Percentiles rank a stretch among this genome's conserved stretches.
These are phyloP conservation scores for Platycheirus albimanus DNA, from an alignment of 2,888 invertebrate genomes.

Conservation along the genomic window DNA sequence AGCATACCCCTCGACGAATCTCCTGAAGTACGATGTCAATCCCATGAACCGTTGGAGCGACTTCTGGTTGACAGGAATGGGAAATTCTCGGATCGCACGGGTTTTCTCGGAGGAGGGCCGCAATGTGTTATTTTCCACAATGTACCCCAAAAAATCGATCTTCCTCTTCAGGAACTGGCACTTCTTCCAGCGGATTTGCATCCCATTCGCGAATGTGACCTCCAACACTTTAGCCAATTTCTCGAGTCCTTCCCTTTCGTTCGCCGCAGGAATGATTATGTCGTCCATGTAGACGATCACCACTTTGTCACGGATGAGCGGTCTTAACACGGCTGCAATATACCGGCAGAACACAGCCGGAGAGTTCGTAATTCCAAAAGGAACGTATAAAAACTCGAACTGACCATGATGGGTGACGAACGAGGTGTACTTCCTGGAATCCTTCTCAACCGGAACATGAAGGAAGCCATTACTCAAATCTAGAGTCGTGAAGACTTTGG, in stretches of 20 bases:
- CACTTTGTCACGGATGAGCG: slow-evolving; percentile 38
- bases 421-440: slow-evolving; percentile 75
- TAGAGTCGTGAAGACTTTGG: slow-evolving; percentile 72
- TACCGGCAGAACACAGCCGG: slow-evolving; percentile 66
- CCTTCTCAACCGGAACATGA: slow-evolving; percentile 72
- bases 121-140: slow-evolving; percentile 36
- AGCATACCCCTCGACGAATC: slow-evolving; percentile 17
- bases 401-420: slow-evolving; percentile 76
- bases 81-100: slow-evolving; percentile 26
- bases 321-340: slow-evolving; percentile 56
- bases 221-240: slow-evolving; percentile 33
- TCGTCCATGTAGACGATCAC: slow-evolving; percentile 69
- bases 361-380: too few relatives aligned
- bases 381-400: too few relatives aligned
- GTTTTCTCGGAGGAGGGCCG: slow-evolving; percentile 44
- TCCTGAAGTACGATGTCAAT: slow-evolving; percentile 36
- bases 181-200: slow-evolving; percentile 62
- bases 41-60: slow-evolving; percentile 30
- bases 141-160: slow-evolving; percentile 68
- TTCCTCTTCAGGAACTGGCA: slow-evolving; percentile 60
- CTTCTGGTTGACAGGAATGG: slow-evolving; percentile 10
- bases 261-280: slow-evolving; percentile 58
- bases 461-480: slow-evolving; percentile 75
- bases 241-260: slow-evolving; percentile 44
- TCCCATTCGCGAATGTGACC: slow-evolving; percentile 50